phyloP scores from a whole-genome alignment of 1,140 invertebrate species.

The Chironomus striatipennis region DNA sequence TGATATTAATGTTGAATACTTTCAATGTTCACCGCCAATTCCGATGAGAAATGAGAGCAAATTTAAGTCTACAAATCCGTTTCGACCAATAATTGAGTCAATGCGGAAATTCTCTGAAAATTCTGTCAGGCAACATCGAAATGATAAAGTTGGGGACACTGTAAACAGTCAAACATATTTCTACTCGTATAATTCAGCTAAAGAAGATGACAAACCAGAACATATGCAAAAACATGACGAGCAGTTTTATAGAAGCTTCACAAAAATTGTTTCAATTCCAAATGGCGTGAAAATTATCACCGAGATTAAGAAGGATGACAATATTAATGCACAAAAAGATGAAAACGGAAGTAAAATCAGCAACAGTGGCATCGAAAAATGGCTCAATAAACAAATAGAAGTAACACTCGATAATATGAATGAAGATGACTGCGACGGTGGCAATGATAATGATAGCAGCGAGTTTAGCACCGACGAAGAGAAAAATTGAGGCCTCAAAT shows the following conservation, averaged over 20 bases:
- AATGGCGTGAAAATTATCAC: slow-evolving; percentile 9
- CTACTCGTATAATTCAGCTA: not conserved
- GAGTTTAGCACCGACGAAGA: not conserved
- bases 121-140: not conserved
- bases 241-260: not conserved
- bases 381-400: slow-evolving; percentile 2
- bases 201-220: not conserved
- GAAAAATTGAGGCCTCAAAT: not conserved
- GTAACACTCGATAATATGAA: not conserved
- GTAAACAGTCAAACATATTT: not conserved
- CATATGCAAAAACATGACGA: not conserved
- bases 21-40: not conserved
- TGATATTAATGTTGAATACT: not conserved
- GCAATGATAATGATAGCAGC: not conserved
- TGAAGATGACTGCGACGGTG: not conserved
- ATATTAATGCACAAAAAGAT: not conserved
- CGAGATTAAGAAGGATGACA: not conserved
- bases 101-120: not conserved
- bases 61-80: not conserved
- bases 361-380: not conserved
- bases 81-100: not conserved
- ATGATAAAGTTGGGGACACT: not conserved
- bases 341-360: not conserved
- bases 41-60: not conserved
- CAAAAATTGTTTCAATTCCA: not conserved